A percentile compares a stretch with the other conserved stretches of the same genome.
These are phyloP conservation scores for Troglohyphantes excavatus DNA, from an alignment of 2,888 invertebrate genomes.

Conservation along the genomic window DNA sequence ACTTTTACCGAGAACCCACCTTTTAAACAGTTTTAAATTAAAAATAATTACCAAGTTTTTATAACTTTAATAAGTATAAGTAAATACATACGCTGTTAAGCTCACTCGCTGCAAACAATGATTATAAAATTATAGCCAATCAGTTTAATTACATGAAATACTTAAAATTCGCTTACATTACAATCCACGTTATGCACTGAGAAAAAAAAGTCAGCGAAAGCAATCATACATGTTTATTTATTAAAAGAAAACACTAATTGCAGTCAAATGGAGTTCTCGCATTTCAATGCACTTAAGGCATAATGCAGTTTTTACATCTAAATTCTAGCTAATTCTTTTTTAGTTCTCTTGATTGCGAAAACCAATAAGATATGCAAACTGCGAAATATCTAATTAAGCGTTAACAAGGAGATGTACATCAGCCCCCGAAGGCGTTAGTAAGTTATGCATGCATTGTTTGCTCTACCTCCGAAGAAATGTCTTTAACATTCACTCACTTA, in stretches of 20 bases:
- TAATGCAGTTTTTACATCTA: background rate
- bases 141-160: no score
- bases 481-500: conserved; percentile 42
- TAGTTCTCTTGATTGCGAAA: conserved; percentile 34
- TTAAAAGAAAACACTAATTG: conserved; percentile 28
- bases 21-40: no score
- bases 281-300: conserved; percentile 4
- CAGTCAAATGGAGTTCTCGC: background rate
- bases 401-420: conserved; percentile 46
- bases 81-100: no score
- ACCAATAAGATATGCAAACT: conserved; percentile 46
- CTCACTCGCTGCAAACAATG: no score
- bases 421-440: conserved; percentile 18
- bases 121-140: no score
- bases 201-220: background rate
- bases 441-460: conserved; percentile 48
- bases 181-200: background rate
- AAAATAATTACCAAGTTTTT: no score
- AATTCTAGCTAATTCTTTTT: background rate
- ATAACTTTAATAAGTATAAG: no score
- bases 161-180: no score
- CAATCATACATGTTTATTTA: conserved; percentile 3
- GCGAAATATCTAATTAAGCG: conserved; percentile 45
- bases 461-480: background rate
- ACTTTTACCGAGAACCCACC: no score